Conservation (phyloP, 1,140 invertebrate genomes). For the Neodiprion pinetum region DNA sequence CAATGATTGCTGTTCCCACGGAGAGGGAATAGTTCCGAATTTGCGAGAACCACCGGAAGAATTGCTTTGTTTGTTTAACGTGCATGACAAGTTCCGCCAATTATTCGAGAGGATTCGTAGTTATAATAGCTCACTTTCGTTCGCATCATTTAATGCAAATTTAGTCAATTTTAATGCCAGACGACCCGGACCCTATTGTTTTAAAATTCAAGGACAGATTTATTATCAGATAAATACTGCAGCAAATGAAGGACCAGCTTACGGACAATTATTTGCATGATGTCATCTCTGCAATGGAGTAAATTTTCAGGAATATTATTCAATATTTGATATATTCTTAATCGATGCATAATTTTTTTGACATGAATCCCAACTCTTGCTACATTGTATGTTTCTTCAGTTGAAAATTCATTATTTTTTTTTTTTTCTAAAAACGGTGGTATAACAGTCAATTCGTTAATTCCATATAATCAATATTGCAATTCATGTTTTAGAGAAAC, state of each 20-base stretch:
- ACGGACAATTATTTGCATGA: conserved; percentile 26
- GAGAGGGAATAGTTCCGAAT: conserved; percentile 10
- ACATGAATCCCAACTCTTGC: too few species aligned
- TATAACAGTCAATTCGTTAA: too few species aligned
- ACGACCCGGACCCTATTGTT: conserved; percentile 19
- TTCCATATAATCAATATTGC: too few species aligned
- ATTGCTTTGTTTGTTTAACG: conserved; percentile 18
- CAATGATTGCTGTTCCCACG: conserved; percentile 24
- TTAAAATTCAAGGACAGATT: conserved; percentile 25
- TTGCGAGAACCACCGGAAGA: conserved; percentile 15
- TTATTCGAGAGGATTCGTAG: conserved; percentile 20
- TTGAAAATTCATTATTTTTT: too few species aligned
- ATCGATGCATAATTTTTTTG: too few species aligned
- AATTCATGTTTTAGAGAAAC: too few species aligned
- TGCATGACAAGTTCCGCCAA: conserved; percentile 20
- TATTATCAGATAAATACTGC: conserved; percentile 15
- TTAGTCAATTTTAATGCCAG: conserved; percentile 20
- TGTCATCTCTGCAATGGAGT: too few species aligned
- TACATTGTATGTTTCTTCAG: too few species aligned
- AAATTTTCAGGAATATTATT: too few species aligned
- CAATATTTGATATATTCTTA: too few species aligned
- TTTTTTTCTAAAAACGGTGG: too few species aligned
- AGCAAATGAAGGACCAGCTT: conserved; percentile 23
- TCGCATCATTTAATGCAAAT: conserved; percentile 30
- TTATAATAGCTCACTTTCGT: conserved; percentile 24